A percentile compares a stretch with the other conserved stretches of the same genome.
Evolutionary conservation across 1,140 invertebrate genomes (phyloP).

Genomic region (Zaprionus camerounensis): DNA sequence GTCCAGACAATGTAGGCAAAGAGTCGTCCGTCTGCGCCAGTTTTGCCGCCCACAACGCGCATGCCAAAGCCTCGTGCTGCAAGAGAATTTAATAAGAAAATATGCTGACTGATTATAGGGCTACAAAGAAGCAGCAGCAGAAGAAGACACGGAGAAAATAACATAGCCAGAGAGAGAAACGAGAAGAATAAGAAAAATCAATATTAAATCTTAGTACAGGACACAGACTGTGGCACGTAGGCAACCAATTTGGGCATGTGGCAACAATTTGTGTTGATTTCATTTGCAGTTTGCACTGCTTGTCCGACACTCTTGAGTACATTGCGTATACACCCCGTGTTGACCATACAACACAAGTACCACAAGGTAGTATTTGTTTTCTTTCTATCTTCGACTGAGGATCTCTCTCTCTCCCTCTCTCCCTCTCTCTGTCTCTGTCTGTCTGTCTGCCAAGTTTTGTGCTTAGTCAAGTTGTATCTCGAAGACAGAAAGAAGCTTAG

Average conservation of each 20-base stretch:
- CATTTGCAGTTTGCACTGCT: conserved; percentile 76
- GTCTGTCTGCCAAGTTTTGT: conserved; percentile 53
- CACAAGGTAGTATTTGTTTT: conserved; percentile 14
- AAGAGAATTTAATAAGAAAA: conserved; percentile 72
- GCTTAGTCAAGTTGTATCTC: conserved; percentile 60
- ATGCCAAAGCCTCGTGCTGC: conserved; percentile 95
- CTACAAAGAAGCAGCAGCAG: background rate
- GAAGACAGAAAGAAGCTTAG: conserved; percentile 19
- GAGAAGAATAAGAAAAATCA: conserved; percentile 55
- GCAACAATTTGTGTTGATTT: conserved; percentile 79
- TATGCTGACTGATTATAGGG: conserved; percentile 53
- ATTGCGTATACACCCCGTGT: conserved; percentile 64
- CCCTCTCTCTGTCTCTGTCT: background rate
- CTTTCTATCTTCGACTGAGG: background rate
- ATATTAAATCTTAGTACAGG: conserved; percentile 65
- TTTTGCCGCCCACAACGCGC: conserved; percentile 96
- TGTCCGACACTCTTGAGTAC: conserved; percentile 23
- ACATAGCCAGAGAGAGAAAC: conserved; percentile 24
- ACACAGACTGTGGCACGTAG: conserved; percentile 57
- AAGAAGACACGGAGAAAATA: background rate
- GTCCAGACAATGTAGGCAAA: conserved; percentile 96
- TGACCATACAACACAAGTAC: conserved; percentile 17
- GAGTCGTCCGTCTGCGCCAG: conserved; percentile 91
- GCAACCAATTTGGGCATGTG: conserved; percentile 67
- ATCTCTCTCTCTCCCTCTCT: background rate